These are phyloP conservation scores for Hirtodrosophila alboralis DNA, from an alignment of 2,888 invertebrate genomes.

Conservation along the genomic window DNA sequence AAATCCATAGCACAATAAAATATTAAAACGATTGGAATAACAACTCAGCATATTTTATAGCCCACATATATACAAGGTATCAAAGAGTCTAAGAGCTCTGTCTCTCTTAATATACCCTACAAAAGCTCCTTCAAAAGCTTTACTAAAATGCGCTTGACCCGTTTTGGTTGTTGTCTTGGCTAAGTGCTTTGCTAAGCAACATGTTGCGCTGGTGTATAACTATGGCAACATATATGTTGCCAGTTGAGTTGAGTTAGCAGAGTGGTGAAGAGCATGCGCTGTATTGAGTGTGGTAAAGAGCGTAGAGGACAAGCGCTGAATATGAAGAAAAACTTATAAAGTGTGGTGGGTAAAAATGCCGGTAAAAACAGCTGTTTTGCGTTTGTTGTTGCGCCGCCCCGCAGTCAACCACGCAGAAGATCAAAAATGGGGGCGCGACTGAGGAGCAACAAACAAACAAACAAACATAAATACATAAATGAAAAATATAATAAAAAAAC, in stretches of 20 bases:
- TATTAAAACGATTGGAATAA: too few species aligned
- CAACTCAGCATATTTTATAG: too few species aligned
- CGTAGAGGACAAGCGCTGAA: constrained; percentile 46
- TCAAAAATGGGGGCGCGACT: constrained; percentile 21
- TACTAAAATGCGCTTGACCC: not conserved
- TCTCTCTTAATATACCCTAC: not conserved
- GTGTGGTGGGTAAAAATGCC: constrained; percentile 65
- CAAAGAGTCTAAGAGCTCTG: too few species aligned
- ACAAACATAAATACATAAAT: too few species aligned
- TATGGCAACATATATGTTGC: constrained; percentile 11
- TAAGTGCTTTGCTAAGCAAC: constrained; percentile 20
- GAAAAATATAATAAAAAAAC: too few species aligned
- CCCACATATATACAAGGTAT: not conserved
- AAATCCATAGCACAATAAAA: not conserved
- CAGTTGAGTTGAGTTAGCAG: constrained; percentile 12
- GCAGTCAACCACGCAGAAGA: constrained; percentile 11
- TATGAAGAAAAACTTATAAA: constrained; percentile 41
- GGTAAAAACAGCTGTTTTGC: constrained; percentile 67
- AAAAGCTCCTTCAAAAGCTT: constrained; percentile 32
- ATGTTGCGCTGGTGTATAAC: constrained; percentile 2
- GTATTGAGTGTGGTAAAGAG: constrained; percentile 14
- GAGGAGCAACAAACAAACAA: not conserved
- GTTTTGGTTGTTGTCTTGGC: constrained; percentile 25
- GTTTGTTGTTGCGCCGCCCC: constrained; percentile 25
- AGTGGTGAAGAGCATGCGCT: constrained; percentile 38